Conservation (phyloP, 2,113 vertebrate species). For the Felis catus region DNA sequence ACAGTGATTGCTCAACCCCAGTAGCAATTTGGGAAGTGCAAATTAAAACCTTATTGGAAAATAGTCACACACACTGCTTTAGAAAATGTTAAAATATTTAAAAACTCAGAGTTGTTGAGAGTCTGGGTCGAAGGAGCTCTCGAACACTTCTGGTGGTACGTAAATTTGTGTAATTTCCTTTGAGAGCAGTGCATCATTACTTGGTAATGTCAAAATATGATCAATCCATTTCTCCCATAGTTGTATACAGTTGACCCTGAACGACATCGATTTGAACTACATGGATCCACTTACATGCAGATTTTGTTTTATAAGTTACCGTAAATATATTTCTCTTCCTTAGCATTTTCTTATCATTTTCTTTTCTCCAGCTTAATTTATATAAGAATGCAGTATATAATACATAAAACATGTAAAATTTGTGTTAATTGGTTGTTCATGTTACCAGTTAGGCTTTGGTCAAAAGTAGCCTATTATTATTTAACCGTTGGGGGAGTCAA, state of each 20-base stretch:
- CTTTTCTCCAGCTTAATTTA: not conserved
- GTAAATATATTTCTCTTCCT: not conserved
- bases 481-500: not conserved
- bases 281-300: not conserved
- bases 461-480: not conserved
- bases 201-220: not conserved
- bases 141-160: no score
- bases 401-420: not conserved
- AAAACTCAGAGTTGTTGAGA: not conserved
- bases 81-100: not conserved
- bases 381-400: not conserved
- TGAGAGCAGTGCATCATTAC: no score
- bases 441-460: not conserved
- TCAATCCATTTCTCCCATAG: not conserved
- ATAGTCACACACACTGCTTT: not conserved
- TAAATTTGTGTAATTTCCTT: not conserved
- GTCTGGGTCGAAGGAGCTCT: not conserved
- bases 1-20: not conserved
- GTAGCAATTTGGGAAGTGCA: not conserved
- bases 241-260: not conserved
- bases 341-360: not conserved
- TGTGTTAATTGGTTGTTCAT: not conserved
- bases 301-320: not conserved
- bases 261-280: not conserved
- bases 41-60: not conserved